Percentiles rank a stretch among this genome's conserved stretches.
Evolutionary conservation across 2,888 invertebrate species (phyloP).

Genomic region (Uloborus plumipes): DNA sequence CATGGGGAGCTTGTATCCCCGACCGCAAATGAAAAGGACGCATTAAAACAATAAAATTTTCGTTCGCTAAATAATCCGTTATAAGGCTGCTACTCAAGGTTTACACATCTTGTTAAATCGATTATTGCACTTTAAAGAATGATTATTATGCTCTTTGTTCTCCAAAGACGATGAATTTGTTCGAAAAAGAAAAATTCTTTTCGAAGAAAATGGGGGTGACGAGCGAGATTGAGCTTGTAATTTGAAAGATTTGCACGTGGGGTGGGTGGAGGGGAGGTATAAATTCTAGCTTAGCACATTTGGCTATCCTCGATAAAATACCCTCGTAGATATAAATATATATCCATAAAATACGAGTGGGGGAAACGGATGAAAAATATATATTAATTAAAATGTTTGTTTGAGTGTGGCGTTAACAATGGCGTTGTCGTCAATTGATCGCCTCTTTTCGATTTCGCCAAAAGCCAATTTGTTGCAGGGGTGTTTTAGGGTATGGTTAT

Average conservation of each 20-base stretch:
- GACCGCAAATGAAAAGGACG: constrained; percentile 64
- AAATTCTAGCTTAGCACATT: constrained; percentile 17
- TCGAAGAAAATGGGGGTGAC: not conserved
- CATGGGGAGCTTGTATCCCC: constrained; percentile 57
- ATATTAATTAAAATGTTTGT: constrained; percentile 62
- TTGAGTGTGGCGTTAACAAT: constrained; percentile 42
- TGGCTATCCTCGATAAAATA: constrained; percentile 2
- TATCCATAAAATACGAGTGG: constrained; percentile 23
- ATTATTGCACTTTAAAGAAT: constrained; percentile 63
- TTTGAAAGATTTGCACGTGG: constrained; percentile 39
- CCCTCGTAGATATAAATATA: constrained; percentile 10
- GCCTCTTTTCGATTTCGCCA: constrained; percentile 49
- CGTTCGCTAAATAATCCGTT: constrained; percentile 50
- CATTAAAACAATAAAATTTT: constrained; percentile 63
- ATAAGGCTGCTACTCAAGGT: constrained; percentile 42
- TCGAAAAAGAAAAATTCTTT: constrained; percentile 39
- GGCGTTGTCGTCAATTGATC: constrained; percentile 51
- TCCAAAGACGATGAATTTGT: constrained; percentile 44
- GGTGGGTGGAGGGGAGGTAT: constrained; percentile 3
- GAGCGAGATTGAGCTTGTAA: constrained; percentile 35
- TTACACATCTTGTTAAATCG: constrained; percentile 65
- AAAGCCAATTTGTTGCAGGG: constrained; percentile 57
- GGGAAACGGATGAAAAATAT: constrained; percentile 43
- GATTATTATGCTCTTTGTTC: constrained; percentile 64
- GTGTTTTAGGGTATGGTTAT: constrained; percentile 23